Evolutionary conservation across 2,797 vertebrate species (phyloP), one percentile per base, ranked within the genome.

Genomic region (Pseudochaenichthys georgianus): DNA sequence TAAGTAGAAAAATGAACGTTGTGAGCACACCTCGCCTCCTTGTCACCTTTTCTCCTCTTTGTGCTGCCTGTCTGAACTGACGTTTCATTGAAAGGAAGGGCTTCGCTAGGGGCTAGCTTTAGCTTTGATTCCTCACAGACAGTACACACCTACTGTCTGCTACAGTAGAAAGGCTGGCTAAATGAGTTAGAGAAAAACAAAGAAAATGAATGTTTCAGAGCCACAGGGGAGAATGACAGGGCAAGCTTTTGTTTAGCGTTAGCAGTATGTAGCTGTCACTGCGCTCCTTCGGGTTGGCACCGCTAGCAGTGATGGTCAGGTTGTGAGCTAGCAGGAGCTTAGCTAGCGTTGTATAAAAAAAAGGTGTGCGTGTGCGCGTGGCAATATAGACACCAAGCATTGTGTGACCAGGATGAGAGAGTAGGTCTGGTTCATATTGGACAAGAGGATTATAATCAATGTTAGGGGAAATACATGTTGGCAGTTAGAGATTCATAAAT

Each of bases 31-130:
- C 58, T 70, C 51, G 59, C 2, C 64, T 60, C 45, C 21, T 50
- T 17, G 59, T 52, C 59, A 64, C 61, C 47, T 78, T 68, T 70
- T 70, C 52, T 69, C 21, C 48, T 66, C 88, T 92, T 88, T 92
- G 89, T 92, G 85, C 63, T 61, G 81, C 21, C 69, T 70, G 69
- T 23, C 65, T 73, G 48, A 19, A 83, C 78, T 85, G 87, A 88
- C 88, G 90, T 76, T 85, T 90, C 89, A 92, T 87, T 88, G 89
- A 85, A 82, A 87, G 78, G 83, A 57, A 86, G 68, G 81, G 85
- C 78, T 88, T 38, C 77, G 87, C 84, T 84, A 58, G 41, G 59
- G 77, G 87, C 78, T 91, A 93, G 87, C 88, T 53, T 62, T 78
- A 88, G 90, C 87, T 62, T 75, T 28, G 31, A 41, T 64, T 0